Evolutionary conservation across 2,113 vertebrate species (phyloP).

Genomic region (Trogon melanurus): DNA sequence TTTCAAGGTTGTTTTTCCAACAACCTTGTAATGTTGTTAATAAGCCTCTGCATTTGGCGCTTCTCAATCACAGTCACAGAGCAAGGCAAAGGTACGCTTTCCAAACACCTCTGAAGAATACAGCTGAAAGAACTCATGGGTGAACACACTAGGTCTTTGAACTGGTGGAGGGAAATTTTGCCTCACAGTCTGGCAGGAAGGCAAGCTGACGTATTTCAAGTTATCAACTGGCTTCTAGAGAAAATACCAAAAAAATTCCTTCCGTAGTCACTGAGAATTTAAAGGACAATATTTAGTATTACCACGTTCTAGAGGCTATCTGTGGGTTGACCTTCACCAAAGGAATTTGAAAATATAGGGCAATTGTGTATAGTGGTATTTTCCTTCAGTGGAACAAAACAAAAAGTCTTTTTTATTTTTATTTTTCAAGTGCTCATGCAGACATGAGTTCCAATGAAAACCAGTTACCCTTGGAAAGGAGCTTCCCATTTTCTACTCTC

Average conservation of each 20-base stretch:
- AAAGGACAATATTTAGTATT: not conserved
- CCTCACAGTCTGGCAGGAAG: not conserved
- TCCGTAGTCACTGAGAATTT: not conserved
- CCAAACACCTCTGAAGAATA: not conserved
- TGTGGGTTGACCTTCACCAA: slow-evolving; percentile 13
- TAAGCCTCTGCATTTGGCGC: not conserved
- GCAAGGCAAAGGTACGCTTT: not conserved
- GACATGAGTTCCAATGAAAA: not conserved
- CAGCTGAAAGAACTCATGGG: not conserved
- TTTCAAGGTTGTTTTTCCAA: not conserved
- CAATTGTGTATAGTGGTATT: not conserved
- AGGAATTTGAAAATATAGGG: slow-evolving; percentile 4
- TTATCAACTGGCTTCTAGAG: not conserved
- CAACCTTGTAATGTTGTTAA: not conserved
- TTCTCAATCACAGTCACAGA: fast-evolving
- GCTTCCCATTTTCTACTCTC: not conserved
- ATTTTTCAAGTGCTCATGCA: not conserved
- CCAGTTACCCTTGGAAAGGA: not conserved
- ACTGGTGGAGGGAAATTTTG: not conserved
- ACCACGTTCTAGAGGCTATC: not conserved
- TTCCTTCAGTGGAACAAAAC: not conserved
- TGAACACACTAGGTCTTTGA: not conserved
- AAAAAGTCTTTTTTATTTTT: not conserved
- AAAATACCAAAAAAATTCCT: not conserved
- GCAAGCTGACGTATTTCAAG: not conserved